These are phyloP conservation scores for Capromys pilorides DNA, from an alignment of 2,797 vertebrate genomes.

Conservation along the genomic window DNA sequence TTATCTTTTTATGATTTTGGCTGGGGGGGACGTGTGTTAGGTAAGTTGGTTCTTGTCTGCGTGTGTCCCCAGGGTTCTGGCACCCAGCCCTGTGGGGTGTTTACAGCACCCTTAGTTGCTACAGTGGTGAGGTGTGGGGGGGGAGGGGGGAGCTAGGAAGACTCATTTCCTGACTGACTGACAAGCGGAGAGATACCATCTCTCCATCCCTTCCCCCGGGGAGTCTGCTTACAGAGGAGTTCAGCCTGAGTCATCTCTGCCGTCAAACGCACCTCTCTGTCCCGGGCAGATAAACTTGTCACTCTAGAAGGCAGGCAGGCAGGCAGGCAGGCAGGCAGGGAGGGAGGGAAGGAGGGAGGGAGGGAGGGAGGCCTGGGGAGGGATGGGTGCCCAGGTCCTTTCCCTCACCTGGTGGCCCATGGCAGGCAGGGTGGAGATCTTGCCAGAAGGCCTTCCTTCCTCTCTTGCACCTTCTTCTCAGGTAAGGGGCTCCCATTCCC, in stretches of 20 bases:
- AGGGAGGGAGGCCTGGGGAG: neutral
- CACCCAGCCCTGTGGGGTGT: neutral
- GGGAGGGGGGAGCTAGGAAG: neutral
- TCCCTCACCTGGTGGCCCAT: neutral
- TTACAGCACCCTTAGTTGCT: neutral
- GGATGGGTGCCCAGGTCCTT: neutral
- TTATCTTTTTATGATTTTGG: neutral
- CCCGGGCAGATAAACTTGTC: conserved; percentile 68
- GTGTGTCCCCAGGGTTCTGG: neutral
- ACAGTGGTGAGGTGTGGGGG: neutral
- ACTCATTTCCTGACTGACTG: conserved; percentile 67
- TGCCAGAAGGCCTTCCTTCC: neutral
- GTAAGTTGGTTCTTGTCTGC: conserved; percentile 14
- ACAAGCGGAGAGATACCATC: conserved; percentile 49
- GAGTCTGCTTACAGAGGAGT: conserved; percentile 8
- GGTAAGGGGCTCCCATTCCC: too few relatives aligned
- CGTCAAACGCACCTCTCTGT: conserved; percentile 59
- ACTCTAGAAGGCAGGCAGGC: conserved; percentile 17
- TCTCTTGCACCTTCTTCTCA: neutral
- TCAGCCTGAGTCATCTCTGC: conserved; percentile 46
- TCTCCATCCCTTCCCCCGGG: neutral
- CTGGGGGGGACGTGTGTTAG: too few relatives aligned
- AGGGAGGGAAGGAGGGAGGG: neutral
- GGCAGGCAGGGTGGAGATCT: neutral
- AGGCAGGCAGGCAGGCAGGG: neutral